Evolutionary conservation across 2,888 invertebrate species (phyloP).

Genomic region (Apantesis nais): DNA sequence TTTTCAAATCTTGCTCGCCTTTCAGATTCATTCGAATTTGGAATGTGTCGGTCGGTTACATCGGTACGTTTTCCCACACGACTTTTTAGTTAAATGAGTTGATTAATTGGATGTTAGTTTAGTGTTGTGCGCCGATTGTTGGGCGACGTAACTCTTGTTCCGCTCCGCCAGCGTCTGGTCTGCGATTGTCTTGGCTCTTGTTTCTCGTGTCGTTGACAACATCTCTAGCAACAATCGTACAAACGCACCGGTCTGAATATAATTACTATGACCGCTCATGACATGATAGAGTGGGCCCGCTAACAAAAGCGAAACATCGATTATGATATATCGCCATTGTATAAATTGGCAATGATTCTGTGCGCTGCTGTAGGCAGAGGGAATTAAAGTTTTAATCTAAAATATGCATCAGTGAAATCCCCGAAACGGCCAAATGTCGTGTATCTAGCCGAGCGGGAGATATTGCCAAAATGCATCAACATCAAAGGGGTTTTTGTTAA

Average conservation of each 20-base stretch:
- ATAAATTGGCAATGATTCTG: conserved; percentile 57
- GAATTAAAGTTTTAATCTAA: conserved; percentile 79
- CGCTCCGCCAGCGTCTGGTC: conserved; percentile 21
- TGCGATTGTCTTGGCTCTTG: conserved; percentile 22
- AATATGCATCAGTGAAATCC: conserved; percentile 81
- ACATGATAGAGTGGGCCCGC: conserved; percentile 55
- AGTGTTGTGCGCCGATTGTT: conserved; percentile 45
- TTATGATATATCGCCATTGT: conserved; percentile 61
- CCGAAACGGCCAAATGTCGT: conserved; percentile 81
- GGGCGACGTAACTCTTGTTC: conserved; percentile 24
- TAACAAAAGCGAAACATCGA: conserved; percentile 56
- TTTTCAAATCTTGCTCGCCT: conserved; percentile 83
- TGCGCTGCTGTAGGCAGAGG: conserved; percentile 53
- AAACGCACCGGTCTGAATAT: conserved; percentile 42
- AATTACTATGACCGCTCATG: conserved; percentile 50
- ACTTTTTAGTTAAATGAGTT: conserved; percentile 82
- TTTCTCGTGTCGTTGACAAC: conserved; percentile 24
- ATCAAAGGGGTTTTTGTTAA: conserved; percentile 83
- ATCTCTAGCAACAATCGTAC: conserved; percentile 30
- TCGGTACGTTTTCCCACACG: conserved; percentile 80
- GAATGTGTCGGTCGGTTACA: conserved; percentile 79
- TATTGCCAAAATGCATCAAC: conserved; percentile 83
- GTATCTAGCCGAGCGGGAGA: conserved; percentile 73
- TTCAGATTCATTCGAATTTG: conserved; percentile 85
- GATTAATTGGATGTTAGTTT: conserved; percentile 80